Conservation (phyloP, 2,888 invertebrate species). For the Clostera curtula region DNA sequence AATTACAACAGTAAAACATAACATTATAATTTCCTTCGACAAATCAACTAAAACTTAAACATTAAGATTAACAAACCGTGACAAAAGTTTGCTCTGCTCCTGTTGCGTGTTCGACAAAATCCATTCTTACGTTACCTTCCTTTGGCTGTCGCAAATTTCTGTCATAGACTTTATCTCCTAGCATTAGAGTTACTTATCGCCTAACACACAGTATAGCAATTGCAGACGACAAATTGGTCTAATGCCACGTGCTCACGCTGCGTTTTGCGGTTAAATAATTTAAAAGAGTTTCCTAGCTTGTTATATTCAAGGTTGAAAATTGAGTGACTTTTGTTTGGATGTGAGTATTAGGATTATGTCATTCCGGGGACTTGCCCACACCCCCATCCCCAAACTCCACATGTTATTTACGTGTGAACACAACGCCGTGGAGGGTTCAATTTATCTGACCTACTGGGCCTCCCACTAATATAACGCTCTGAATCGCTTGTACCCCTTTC, state of each 20-base stretch:
- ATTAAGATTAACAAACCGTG: conserved; percentile 63
- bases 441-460: conserved; percentile 75
- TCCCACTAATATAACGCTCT: conserved; percentile 65
- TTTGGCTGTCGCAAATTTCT: conserved; percentile 15
- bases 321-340: conserved; percentile 21
- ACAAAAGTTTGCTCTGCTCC: conserved; percentile 63
- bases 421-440: conserved; percentile 69
- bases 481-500: conserved; percentile 50
- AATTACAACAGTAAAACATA: no score
- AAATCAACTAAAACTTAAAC: conserved; percentile 50
- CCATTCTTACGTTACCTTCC: conserved; percentile 44
- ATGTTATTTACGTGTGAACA: conserved; percentile 75
- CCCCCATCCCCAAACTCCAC: conserved; percentile 58
- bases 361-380: conserved; percentile 35
- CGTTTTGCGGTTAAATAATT: no score
- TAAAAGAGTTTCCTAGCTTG: no score
- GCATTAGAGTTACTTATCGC: conserved; percentile 37
- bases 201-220: conserved; percentile 32
- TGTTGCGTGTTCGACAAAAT: conserved; percentile 64
- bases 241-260: no score
- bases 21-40: conserved; percentile 15
- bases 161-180: conserved; percentile 25
- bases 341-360: conserved; percentile 9
- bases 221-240: conserved; percentile 43
- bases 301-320: no score